These are phyloP conservation scores for Papilio protenor DNA, from an alignment of 2,888 invertebrate species.

Conservation along the genomic window DNA sequence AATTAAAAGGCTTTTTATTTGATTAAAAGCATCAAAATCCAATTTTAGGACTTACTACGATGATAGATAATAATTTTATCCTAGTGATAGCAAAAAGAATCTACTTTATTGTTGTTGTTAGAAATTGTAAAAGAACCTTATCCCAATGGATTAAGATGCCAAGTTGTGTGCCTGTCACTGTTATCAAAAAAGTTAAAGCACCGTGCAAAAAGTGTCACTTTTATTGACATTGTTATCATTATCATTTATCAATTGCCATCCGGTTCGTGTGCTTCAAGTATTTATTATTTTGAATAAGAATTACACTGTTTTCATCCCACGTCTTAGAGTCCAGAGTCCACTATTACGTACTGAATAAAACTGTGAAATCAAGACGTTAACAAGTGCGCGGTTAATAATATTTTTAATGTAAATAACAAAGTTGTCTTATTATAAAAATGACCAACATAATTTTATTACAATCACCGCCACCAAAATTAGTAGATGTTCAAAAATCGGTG, in stretches of 20 bases:
- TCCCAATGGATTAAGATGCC: not conserved
- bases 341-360: constrained; percentile 1
- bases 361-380: not conserved
- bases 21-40: not conserved
- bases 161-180: not conserved
- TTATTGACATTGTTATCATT: constrained; percentile 21
- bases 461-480: constrained; percentile 81
- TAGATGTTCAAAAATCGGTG: constrained; percentile 80
- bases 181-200: not conserved
- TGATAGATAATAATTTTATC: not conserved
- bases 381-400: not conserved
- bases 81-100: not conserved
- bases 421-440: constrained; percentile 43
- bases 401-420: constrained; percentile 11
- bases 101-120: not conserved
- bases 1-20: not conserved
- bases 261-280: constrained; percentile 2
- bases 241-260: constrained; percentile 17
- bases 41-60: not conserved
- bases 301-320: not conserved
- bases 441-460: constrained; percentile 71
- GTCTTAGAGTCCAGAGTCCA: constrained; percentile 19
- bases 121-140: not conserved
- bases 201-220: not conserved
- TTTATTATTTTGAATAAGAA: constrained; percentile 3